Evolutionary conservation across 2,888 invertebrate genomes (phyloP), one percentile per base, ranked within the genome.

Genomic region (Lasioglossum vierecki): DNA sequence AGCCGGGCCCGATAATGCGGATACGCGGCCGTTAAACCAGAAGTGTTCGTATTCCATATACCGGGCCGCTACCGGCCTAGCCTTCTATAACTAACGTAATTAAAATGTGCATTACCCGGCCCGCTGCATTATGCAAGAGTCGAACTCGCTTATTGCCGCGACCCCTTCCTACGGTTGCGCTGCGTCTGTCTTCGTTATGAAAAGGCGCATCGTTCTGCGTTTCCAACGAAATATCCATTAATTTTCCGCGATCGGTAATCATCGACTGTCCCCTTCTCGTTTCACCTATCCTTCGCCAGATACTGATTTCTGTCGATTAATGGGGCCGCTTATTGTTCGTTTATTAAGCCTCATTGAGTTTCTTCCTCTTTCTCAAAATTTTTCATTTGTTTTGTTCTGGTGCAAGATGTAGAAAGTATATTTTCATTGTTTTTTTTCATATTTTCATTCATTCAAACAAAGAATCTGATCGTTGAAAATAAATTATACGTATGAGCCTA

Each of bases 21-120:
- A 90, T 86, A 90, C 87, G 90, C 85, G 85, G 85, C 86, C 85
- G 89, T 87, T 90, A 90, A 90, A 87, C 88, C 88, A 84, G 86
- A 89, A 90, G 86, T 87, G 82, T 83, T 85, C 84, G 83, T 85
- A 79, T 88, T 87, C 89, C 84, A 83, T 82, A 63, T 83, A 76
- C 66, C 75, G 85, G 18, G 83, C 79, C 78, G 80, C 76, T 76
- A 83, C 83, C 80, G 85, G 85, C 79, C 87, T 72, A 83, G 78
- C 89, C 85, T 88, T 82, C 87, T 86, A 77, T 85, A 88, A 86
- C 84, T 92, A 92, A 92, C 89, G 90, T 85, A 88, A 92, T 92
- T 92, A 91, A 92, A 87, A 90, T 88, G 90, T 91, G 90, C 91
- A 92, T 92, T 92, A 92, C 85, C 86, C 86, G 83, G 83, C 76